phyloP scores from a whole-genome alignment of 2,797 vertebrate genomes.

The Rhabdophis nuchalis region DNA sequence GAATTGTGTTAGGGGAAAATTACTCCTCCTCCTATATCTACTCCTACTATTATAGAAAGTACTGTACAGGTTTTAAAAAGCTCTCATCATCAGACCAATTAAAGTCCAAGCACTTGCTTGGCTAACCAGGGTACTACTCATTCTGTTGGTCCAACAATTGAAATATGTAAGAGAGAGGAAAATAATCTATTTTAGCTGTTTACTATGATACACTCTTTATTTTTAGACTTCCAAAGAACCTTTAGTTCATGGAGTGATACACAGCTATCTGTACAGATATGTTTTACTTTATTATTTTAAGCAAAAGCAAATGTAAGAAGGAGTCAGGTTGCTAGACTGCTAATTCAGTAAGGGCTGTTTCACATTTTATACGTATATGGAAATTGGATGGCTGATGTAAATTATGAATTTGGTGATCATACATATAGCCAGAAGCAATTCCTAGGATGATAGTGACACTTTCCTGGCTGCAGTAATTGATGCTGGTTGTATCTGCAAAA shows the following conservation, averaged over 20 bases:
- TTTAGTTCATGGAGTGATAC: not conserved
- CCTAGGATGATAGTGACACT: not conserved
- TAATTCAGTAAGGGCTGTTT: not conserved
- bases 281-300: not conserved
- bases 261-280: not conserved
- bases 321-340: not conserved
- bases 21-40: not conserved
- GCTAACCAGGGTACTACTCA: not conserved
- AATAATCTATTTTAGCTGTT: not conserved
- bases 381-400: not conserved
- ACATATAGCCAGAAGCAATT: not conserved
- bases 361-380: not conserved
- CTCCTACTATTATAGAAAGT: not conserved
- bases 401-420: not conserved
- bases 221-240: not conserved
- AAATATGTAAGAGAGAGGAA: not conserved
- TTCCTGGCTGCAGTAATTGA: not conserved
- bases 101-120: not conserved
- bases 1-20: not conserved
- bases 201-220: not conserved
- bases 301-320: not conserved
- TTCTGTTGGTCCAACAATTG: not conserved
- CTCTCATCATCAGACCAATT: not conserved
- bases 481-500: not conserved
- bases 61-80: not conserved